Evolutionary conservation across 2,797 vertebrate species (phyloP).

Genomic region (Danio jaintianensis): DNA sequence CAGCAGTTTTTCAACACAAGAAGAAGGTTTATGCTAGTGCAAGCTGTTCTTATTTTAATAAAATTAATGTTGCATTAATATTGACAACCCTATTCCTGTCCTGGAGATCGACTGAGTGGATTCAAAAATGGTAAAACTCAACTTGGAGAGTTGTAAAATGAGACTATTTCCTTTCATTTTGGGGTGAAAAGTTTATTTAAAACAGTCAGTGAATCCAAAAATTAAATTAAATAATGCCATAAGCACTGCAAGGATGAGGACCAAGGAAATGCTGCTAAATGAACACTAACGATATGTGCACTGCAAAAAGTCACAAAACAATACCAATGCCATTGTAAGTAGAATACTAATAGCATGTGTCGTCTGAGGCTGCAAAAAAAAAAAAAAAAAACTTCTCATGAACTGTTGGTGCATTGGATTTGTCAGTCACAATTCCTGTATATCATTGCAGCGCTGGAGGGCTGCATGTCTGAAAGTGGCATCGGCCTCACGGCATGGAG

Average conservation of each 20-base stretch:
- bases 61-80: too few relatives aligned
- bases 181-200: background rate
- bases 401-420: background rate
- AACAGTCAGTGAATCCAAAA: too few relatives aligned
- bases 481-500: background rate
- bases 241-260: background rate
- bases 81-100: too few relatives aligned
- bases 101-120: too few relatives aligned
- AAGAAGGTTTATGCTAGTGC: too few relatives aligned
- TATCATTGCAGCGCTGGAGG: slow-evolving; percentile 12
- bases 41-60: too few relatives aligned
- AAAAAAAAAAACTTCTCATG: background rate
- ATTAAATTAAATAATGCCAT: background rate
- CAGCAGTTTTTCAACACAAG: too few relatives aligned
- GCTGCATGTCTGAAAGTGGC: slow-evolving; percentile 15
- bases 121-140: too few relatives aligned
- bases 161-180: background rate
- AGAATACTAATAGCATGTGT: too few relatives aligned
- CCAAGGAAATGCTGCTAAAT: background rate
- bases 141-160: too few relatives aligned
- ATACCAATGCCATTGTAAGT: background rate
- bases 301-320: background rate
- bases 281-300: background rate
- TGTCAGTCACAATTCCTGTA: background rate
- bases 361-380: background rate